phyloP scores from a whole-genome alignment of 23 tunicate species.

The Styela plicata region DNA sequence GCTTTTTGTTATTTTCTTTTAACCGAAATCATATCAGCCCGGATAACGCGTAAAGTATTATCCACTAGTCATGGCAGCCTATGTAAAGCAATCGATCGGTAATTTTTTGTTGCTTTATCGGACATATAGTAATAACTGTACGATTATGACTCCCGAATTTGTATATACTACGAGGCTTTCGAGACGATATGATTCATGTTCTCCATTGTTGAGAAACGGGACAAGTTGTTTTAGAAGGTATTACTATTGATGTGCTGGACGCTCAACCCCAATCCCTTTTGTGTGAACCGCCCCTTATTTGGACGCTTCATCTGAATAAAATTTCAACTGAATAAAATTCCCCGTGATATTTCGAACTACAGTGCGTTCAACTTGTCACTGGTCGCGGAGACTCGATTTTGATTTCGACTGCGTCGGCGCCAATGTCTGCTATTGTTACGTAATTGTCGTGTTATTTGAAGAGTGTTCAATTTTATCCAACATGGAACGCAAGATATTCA shows the following conservation, averaged over 20 bases:
- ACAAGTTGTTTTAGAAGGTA: background rate
- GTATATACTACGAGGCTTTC: background rate
- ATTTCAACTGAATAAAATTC: background rate
- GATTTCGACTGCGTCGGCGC: no score
- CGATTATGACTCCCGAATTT: background rate
- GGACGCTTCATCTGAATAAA: background rate
- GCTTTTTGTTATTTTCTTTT: background rate
- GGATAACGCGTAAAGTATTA: background rate
- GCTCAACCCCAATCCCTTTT: background rate
- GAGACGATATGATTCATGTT: background rate
- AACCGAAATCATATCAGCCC: background rate
- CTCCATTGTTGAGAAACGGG: background rate
- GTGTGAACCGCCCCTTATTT: background rate
- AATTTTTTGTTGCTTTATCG: background rate
- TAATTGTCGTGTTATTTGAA: no score
- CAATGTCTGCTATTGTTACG: no score
- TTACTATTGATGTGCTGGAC: background rate
- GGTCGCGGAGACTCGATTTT: no score
- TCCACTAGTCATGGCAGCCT: background rate
- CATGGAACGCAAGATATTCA: no score
- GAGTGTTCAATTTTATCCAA: no score
- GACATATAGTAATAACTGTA: background rate
- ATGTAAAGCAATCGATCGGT: background rate
- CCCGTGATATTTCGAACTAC: background rate
- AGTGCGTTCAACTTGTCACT: background rate